Conservation (phyloP, 1,140 invertebrate species). For the Drosophila rufa region DNA sequence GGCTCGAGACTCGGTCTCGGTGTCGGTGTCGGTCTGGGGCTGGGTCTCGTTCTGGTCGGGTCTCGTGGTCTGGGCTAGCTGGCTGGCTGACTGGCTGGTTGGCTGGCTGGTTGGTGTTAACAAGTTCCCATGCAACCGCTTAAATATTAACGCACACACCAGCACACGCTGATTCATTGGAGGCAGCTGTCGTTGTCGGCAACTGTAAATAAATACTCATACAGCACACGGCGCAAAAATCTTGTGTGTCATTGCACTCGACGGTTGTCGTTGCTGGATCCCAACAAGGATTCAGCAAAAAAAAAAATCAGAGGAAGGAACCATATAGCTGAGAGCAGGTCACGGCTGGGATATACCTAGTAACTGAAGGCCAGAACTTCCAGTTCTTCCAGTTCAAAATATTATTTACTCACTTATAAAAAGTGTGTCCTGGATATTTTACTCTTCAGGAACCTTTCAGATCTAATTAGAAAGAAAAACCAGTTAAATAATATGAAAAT, state of each 20-base stretch:
- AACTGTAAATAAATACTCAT: constrained; percentile 84
- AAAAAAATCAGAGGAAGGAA: background rate
- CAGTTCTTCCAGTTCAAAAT: background rate
- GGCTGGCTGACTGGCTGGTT: constrained; percentile 1
- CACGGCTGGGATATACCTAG: background rate
- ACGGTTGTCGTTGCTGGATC: constrained; percentile 38
- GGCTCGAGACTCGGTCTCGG: constrained; percentile 6
- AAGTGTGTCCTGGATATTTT: background rate
- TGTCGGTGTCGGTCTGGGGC: constrained; percentile 24
- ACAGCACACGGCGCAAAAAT: constrained; percentile 68
- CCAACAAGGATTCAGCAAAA: constrained; percentile 11
- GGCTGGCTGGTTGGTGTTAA: constrained; percentile 70
- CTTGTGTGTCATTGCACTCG: constrained; percentile 81
- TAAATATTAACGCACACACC: constrained; percentile 78
- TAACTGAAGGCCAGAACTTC: background rate
- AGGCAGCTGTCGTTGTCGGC: constrained; percentile 55
- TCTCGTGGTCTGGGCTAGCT: constrained; percentile 27
- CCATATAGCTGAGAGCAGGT: too few species aligned
- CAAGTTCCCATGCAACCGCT: constrained; percentile 82
- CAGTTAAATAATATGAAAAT: too few species aligned
- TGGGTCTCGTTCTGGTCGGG: constrained; percentile 30
- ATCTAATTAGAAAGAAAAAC: too few species aligned
- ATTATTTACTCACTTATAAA: too few species aligned
- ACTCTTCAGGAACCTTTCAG: too few species aligned
- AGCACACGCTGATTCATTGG: constrained; percentile 31